Conservation (phyloP, 1,140 invertebrate species). For the Heliconius hermathena region DNA sequence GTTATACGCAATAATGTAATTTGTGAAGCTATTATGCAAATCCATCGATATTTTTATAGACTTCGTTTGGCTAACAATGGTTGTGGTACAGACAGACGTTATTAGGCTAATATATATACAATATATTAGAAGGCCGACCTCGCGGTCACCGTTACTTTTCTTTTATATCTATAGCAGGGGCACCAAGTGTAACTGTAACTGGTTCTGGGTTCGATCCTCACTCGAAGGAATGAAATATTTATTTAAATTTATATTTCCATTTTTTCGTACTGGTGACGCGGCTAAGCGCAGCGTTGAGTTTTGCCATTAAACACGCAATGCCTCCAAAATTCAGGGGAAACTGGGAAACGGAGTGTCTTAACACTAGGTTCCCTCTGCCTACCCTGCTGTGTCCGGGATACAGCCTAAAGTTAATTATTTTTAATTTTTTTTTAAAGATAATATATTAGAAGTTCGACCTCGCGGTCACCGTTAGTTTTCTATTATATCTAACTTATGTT, state of each 20-base stretch:
- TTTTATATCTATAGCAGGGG: slow-evolving; percentile 33
- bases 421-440: neutral
- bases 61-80: slow-evolving; percentile 44
- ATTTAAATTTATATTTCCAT: too few species aligned
- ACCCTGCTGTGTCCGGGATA: too few species aligned
- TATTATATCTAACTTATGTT: slow-evolving; percentile 46
- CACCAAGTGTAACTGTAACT: too few species aligned
- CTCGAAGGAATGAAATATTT: too few species aligned
- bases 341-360: too few species aligned
- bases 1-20: slow-evolving; percentile 54
- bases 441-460: slow-evolving; percentile 44
- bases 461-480: slow-evolving; percentile 50
- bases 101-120: slow-evolving; percentile 44
- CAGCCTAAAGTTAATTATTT: too few species aligned
- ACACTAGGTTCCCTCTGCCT: too few species aligned
- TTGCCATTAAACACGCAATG: too few species aligned
- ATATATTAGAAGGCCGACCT: slow-evolving; percentile 44
- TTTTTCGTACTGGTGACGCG: too few species aligned
- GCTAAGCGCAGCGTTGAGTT: too few species aligned
- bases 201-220: too few species aligned
- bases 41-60: slow-evolving; percentile 57
- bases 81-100: slow-evolving; percentile 37
- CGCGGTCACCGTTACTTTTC: slow-evolving; percentile 50
- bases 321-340: too few species aligned
- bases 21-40: slow-evolving; percentile 59